Evolutionary conservation across 2,888 invertebrate genomes (phyloP).

Genomic region (Plutella xylostella): DNA sequence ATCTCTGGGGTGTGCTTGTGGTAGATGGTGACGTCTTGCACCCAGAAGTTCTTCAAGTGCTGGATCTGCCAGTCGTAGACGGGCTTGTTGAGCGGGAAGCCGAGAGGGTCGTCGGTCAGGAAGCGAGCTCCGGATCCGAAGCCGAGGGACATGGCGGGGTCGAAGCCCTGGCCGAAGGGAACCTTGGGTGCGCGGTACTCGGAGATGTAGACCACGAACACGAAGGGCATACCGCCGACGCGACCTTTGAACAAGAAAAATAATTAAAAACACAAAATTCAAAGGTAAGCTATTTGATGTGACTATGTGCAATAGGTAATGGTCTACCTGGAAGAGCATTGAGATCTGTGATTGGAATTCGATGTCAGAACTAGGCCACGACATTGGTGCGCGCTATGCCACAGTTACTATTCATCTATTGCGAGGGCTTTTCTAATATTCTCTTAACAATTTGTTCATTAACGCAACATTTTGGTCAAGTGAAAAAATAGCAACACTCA

Average conservation of each 20-base stretch:
- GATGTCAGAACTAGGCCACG: no score
- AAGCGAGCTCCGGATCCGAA: slow-evolving; percentile 52
- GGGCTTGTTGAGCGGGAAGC: slow-evolving; percentile 69
- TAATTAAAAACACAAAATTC: no score
- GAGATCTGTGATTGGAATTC: no score
- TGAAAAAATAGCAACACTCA: slow-evolving; percentile 15
- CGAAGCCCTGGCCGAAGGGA: slow-evolving; percentile 44
- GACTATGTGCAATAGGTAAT: no score
- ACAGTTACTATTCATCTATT: no score
- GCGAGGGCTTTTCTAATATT: no score
- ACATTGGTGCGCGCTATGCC: no score
- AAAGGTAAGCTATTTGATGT: no score
- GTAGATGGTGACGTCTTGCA: slow-evolving; percentile 62
- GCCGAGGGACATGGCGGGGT: slow-evolving; percentile 61
- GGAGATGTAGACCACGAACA: slow-evolving; percentile 71
- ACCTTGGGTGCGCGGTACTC: slow-evolving; percentile 55
- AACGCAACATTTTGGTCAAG: no score
- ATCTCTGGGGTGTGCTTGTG: slow-evolving; percentile 59
- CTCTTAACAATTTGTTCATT: no score
- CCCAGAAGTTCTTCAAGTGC: slow-evolving; percentile 52
- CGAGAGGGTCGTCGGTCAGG: slow-evolving; percentile 58
- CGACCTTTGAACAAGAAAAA: slow-evolving; percentile 41
- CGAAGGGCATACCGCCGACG: slow-evolving; percentile 69
- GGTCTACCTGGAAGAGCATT: no score
- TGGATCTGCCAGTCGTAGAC: slow-evolving; percentile 42